Conservation (phyloP, 1,140 invertebrate species). For the Drosophila insularis region DNA sequence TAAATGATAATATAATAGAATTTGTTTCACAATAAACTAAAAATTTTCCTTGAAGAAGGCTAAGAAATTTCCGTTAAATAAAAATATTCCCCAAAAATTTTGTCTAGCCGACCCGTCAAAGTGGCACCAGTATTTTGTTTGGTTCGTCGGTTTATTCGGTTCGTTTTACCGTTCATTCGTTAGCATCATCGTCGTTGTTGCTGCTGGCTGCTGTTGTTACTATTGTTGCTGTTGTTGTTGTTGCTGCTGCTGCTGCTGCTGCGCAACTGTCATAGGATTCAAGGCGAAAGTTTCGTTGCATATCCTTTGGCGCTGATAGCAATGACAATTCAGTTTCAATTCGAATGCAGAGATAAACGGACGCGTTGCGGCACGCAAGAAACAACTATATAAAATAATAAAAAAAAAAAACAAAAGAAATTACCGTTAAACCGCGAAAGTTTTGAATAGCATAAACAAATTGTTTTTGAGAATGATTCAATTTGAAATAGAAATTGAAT, state of each 20-base stretch:
- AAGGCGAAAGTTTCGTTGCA: constrained; percentile 52
- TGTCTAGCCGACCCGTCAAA: neutral
- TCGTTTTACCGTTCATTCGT: neutral
- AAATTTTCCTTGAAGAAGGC: neutral
- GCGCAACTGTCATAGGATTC: constrained; percentile 50
- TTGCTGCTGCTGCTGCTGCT: constrained; percentile 51
- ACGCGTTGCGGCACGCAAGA: constrained; percentile 44
- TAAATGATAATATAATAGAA: too few species aligned
- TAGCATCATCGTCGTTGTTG: constrained; percentile 10
- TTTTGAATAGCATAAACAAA: neutral
- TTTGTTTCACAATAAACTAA: too few species aligned
- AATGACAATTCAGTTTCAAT: constrained; percentile 67
- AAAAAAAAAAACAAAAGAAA: neutral
- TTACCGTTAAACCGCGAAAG: constrained; percentile 28
- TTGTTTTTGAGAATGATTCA: neutral
- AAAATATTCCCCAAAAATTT: neutral
- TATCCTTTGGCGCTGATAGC: constrained; percentile 74
- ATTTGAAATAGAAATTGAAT: neutral
- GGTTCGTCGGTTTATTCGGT: constrained; percentile 1
- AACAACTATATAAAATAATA: neutral
- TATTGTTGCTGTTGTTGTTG: constrained; percentile 8
- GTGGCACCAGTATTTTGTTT: neutral
- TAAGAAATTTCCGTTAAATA: neutral
- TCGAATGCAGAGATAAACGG: constrained; percentile 68
- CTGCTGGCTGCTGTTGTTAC: constrained; percentile 18